These are phyloP conservation scores for Alentia gelatinosa DNA, from an alignment of 2,888 invertebrate genomes.

Conservation along the genomic window DNA sequence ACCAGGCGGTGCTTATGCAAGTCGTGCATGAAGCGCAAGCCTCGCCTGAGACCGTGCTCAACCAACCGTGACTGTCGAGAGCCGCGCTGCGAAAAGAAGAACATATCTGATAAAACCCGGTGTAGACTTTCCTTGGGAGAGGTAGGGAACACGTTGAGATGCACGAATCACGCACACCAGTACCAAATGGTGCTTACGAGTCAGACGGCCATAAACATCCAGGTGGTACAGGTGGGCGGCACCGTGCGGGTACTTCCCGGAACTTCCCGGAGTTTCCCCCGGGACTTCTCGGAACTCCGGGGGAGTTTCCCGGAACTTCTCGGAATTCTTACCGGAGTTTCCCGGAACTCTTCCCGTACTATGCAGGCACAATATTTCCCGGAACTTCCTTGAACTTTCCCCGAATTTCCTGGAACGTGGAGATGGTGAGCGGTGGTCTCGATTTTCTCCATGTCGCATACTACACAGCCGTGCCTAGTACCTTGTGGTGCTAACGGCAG, in stretches of 20 bases:
- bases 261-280: background rate
- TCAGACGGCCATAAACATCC: constrained; percentile 24
- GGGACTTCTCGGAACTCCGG: background rate
- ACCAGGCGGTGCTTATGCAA: constrained; percentile 61
- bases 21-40: constrained; percentile 11
- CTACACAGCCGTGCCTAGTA: constrained; percentile 39
- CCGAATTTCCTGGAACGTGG: background rate
- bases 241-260: background rate
- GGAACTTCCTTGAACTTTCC: background rate
- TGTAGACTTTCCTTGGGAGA: background rate
- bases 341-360: too few relatives aligned
- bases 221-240: background rate
- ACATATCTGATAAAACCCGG: background rate
- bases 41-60: constrained; percentile 34
- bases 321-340: background rate
- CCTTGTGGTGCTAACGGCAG: constrained; percentile 52
- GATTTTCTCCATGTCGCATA: background rate
- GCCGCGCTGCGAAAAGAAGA: background rate
- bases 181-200: constrained; percentile 64
- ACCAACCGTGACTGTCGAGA: background rate
- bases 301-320: background rate
- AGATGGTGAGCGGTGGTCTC: background rate
- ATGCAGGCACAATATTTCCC: background rate
- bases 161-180: constrained; percentile 54
- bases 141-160: background rate